phyloP scores from a whole-genome alignment of 2,888 invertebrate species.

The Oscheius sp. region DNA sequence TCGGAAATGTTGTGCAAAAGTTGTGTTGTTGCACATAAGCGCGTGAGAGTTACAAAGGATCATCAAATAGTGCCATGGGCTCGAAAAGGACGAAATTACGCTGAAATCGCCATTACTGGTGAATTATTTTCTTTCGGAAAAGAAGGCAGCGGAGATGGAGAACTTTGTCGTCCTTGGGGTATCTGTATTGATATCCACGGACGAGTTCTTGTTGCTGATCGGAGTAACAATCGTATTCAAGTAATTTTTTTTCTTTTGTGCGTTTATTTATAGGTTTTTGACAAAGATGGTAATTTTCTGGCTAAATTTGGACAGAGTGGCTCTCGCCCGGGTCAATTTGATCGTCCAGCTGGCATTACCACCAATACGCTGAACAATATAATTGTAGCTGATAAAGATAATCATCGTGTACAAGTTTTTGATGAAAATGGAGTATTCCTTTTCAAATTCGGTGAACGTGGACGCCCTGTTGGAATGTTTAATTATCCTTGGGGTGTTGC shows the following conservation, averaged over 20 bases:
- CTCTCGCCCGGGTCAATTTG: slow-evolving; percentile 86
- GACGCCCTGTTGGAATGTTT: slow-evolving; percentile 86
- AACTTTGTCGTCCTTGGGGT: slow-evolving; percentile 72
- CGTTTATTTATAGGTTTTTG: slow-evolving; percentile 43
- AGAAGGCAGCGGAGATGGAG: slow-evolving; percentile 72
- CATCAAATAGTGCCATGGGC: slow-evolving; percentile 81
- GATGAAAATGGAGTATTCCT: slow-evolving; percentile 82
- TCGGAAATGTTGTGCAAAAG: slow-evolving; percentile 81
- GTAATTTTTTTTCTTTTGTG: neutral
- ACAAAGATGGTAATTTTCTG: slow-evolving; percentile 72
- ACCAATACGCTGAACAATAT: slow-evolving; percentile 77
- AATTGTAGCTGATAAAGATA: slow-evolving; percentile 94
- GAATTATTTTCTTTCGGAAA: slow-evolving; percentile 74
- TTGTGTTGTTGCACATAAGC: slow-evolving; percentile 85
- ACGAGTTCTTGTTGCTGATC: slow-evolving; percentile 79
- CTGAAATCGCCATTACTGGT: slow-evolving; percentile 66
- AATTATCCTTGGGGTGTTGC: slow-evolving; percentile 98
- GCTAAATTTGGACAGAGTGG: slow-evolving; percentile 82
- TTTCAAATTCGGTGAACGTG: slow-evolving; percentile 87
- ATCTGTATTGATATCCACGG: slow-evolving; percentile 84
- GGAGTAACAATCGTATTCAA: slow-evolving; percentile 86
- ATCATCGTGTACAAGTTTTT: slow-evolving; percentile 90
- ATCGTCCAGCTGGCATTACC: slow-evolving; percentile 83
- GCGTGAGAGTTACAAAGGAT: slow-evolving; percentile 90
- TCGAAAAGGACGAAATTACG: slow-evolving; percentile 71